phyloP scores from a whole-genome alignment of 2,888 invertebrate species.

The Meganola albula region DNA sequence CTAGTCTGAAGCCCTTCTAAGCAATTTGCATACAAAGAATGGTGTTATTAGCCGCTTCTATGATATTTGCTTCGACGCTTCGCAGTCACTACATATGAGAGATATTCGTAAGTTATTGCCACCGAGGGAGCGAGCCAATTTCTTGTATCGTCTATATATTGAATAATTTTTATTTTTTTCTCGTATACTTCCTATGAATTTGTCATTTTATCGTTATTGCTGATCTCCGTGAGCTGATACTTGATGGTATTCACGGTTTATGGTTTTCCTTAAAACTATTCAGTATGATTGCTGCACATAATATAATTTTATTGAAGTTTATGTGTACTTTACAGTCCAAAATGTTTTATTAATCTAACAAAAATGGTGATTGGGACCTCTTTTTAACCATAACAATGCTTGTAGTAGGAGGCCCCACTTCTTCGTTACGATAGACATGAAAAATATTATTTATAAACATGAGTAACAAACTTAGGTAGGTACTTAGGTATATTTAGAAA shows the following conservation, averaged over 20 bases:
- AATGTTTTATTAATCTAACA: no score
- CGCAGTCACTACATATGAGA: slow-evolving; percentile 38
- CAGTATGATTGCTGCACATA: not conserved
- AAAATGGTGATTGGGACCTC: no score
- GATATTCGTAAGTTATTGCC: slow-evolving; percentile 44
- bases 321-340: not conserved
- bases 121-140: slow-evolving; percentile 42
- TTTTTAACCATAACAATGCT: no score
- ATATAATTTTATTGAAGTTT: slow-evolving; percentile 1
- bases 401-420: no score
- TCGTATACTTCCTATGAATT: slow-evolving; percentile 24
- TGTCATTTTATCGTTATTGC: slow-evolving; percentile 25
- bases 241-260: slow-evolving; percentile 14
- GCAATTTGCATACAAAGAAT: slow-evolving; percentile 67
- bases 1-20: slow-evolving; percentile 40
- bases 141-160: slow-evolving; percentile 41
- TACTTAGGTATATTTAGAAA: no score
- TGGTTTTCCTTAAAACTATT: not conserved
- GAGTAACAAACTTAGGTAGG: no score
- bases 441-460: no score
- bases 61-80: slow-evolving; percentile 44
- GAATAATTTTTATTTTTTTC: slow-evolving; percentile 40
- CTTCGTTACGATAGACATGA: no score
- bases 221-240: slow-evolving; percentile 17
- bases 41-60: slow-evolving; percentile 49